Evolutionary conservation across 92 coral and sea anemone species (phyloP).

Genomic region (Desmophyllum pertusum): DNA sequence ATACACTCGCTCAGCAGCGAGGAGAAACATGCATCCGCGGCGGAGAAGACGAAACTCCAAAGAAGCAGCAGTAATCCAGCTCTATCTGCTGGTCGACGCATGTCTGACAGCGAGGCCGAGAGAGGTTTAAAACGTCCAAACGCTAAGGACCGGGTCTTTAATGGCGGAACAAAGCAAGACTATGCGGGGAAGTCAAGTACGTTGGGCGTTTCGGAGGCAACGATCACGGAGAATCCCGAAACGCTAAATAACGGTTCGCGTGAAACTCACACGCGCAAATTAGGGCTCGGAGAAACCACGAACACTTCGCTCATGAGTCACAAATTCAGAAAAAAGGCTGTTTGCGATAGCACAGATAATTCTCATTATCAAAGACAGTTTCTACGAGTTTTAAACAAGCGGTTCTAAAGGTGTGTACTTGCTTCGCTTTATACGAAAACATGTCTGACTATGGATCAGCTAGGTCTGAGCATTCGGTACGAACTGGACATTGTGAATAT

Average conservation of each 20-base stretch:
- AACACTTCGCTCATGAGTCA: constrained; percentile 54
- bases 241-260: constrained; percentile 14
- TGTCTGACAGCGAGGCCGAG: not conserved
- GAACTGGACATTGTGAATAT: not conserved
- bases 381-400: constrained; percentile 79
- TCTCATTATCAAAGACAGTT: constrained; percentile 88
- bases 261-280: constrained; percentile 29
- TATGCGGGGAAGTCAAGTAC: not conserved
- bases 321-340: constrained; percentile 78
- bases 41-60: constrained; percentile 7
- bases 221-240: constrained; percentile 1
- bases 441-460: not conserved
- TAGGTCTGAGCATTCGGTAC: not conserved
- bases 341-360: constrained; percentile 77
- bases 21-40: not conserved
- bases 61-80: constrained; percentile 31
- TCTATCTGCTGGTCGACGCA: constrained; percentile 8
- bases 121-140: not conserved
- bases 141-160: not conserved
- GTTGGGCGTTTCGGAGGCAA: not conserved
- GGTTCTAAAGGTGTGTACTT: constrained; percentile 39
- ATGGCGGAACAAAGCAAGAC: not conserved
- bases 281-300: constrained; percentile 39
- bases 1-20: constrained; percentile 25
- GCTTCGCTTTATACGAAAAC: not conserved